phyloP scores from a whole-genome alignment of 2,888 invertebrate genomes.

The Eulithis prunata region DNA sequence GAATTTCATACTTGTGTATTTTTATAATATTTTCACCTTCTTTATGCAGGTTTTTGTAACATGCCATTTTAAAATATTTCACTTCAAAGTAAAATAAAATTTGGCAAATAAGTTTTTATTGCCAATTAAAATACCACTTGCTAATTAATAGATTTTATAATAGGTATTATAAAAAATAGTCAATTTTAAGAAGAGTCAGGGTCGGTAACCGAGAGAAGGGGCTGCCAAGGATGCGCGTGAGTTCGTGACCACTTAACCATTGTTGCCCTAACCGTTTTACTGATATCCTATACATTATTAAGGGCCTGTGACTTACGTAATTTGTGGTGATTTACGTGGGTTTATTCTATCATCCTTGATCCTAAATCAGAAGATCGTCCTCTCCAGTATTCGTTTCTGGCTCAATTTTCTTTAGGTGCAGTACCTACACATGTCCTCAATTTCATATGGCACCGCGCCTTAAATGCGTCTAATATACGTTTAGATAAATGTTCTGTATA shows the following conservation, averaged over 20 bases:
- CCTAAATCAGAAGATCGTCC: no score
- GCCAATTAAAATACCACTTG: slow-evolving; percentile 16
- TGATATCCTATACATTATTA: slow-evolving; percentile 38
- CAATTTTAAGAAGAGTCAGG: slow-evolving; percentile 52
- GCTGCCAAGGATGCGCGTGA: slow-evolving; percentile 77
- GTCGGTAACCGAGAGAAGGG: slow-evolving; percentile 75
- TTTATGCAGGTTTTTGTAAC: no score
- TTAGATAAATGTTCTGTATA: no score
- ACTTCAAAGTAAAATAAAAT: not conserved
- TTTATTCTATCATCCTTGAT: no score
- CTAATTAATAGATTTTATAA: slow-evolving; percentile 24
- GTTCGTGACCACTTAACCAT: slow-evolving; percentile 67
- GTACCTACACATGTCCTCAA: no score
- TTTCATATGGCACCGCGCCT: no score
- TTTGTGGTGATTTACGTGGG: slow-evolving; percentile 8
- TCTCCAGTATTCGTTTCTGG: no score
- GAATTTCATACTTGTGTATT: no score
- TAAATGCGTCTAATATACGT: no score
- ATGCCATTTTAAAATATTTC: no score
- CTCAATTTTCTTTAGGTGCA: no score
- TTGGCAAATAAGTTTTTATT: slow-evolving; percentile 10
- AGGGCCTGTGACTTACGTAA: slow-evolving; percentile 34
- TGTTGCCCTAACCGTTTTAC: slow-evolving; percentile 53
- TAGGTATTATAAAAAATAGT: slow-evolving; percentile 19
- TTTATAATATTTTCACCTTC: no score